Base-by-base conservation (phyloP, 2,888 invertebrate genomes). In the Epirrita christyi region DNA sequence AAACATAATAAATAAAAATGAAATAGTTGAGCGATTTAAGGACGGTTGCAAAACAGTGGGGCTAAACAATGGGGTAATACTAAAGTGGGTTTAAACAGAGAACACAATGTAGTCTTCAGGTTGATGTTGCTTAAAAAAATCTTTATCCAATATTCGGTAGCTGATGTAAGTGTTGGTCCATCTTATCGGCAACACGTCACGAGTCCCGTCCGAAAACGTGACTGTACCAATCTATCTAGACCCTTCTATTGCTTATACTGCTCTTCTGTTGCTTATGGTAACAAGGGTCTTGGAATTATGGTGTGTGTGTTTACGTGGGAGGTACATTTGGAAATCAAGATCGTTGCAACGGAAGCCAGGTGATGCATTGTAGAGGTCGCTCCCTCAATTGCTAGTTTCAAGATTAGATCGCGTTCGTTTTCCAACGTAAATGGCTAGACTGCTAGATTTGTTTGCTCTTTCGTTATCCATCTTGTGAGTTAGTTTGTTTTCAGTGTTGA, bases 341-440 rank as follows among this genome's bases (percentile, higher is more conserved):
- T 89, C 76, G 82, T 79, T 86, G 86, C 85, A 88, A 83, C 87
- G 89, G 88, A 89, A 91, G 89, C 86, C 77, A 83, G 83, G 87
- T 90, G 88, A 91, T 90, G 88, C 87, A 90, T 91, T 83, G 83
- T 86, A 71, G 74, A 81, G 76, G 78, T 72, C 77, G 76, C 73
- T 81, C 79, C 76, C 79, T 85, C 88, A 83, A 88, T 88, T 83
- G 84, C 77, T 66, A 76, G 81, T 81, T 81, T 64, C 65, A 69
- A 88, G 89, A 89, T 91, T 84, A 84, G 76, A 90, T 88, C 85
- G 74, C 67, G 67, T 81, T 83, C 75, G 77, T 80, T 86, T 83
- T 85, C 81, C 72, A 83, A 76, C 78, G 76, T 79, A 81, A 86
- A 84, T 81, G 32, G 46, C 46, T 80, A 79, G 44, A 48, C 55